Evolutionary conservation across 1,140 invertebrate genomes (phyloP).

Genomic region (Ostrea edulis): DNA sequence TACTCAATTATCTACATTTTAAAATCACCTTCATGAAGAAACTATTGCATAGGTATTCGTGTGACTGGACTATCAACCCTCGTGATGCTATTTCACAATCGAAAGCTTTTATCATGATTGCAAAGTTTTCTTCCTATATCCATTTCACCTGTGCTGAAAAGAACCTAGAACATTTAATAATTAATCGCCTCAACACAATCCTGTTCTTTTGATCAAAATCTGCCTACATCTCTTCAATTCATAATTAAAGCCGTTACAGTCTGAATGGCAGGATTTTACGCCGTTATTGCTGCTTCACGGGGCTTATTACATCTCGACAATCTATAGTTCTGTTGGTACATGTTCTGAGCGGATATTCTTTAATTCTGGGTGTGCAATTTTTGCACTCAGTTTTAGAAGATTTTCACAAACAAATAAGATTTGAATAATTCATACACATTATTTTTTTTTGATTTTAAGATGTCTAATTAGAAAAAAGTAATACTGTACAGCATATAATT

Average conservation of each 20-base stretch:
- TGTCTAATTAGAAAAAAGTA: not conserved
- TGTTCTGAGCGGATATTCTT: not conserved
- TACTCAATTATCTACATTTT: too few relatives aligned
- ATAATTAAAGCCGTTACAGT: conserved; percentile 28
- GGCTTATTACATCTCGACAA: not conserved
- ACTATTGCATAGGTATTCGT: too few relatives aligned
- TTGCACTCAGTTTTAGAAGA: not conserved
- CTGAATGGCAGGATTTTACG: not conserved
- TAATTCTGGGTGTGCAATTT: not conserved
- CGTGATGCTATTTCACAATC: not conserved
- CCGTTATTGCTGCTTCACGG: not conserved
- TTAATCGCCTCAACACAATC: conserved; percentile 17
- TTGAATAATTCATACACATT: not conserved
- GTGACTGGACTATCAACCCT: not conserved
- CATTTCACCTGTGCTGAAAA: conserved; percentile 23
- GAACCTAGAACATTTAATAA: not conserved
- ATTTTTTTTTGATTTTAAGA: not conserved
- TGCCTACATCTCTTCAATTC: conserved; percentile 19
- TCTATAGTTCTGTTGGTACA: conserved; percentile 10
- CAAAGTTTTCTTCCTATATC: conserved; percentile 3
- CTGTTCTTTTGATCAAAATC: conserved; percentile 32
- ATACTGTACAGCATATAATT: too few relatives aligned
- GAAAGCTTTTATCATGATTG: not conserved
- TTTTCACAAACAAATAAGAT: not conserved
- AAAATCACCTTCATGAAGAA: too few relatives aligned